Evolutionary conservation across 2,888 invertebrate species (phyloP).

Genomic region (Caenorhabditis imperialis): DNA sequence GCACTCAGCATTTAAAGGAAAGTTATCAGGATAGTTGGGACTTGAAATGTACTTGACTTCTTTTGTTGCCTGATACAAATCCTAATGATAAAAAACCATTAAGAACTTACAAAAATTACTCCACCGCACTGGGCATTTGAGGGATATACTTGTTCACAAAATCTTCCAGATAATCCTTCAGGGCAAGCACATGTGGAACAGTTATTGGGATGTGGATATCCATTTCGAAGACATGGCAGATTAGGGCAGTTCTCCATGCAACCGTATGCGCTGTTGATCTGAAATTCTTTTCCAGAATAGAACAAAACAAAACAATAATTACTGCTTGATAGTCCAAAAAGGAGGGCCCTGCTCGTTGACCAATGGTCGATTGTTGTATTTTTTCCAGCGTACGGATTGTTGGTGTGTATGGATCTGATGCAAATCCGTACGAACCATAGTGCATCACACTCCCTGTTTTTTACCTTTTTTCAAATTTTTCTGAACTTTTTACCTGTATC

Average conservation of each 20-base stretch:
- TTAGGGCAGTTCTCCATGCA: constrained; percentile 65
- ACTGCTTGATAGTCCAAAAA: constrained; percentile 77
- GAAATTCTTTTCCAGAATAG: background rate
- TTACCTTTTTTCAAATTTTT: background rate
- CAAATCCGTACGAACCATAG: constrained; percentile 77
- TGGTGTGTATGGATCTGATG: constrained; percentile 72
- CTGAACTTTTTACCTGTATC: constrained; percentile 67
- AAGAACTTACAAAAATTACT: constrained; percentile 62
- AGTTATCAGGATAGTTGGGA: constrained; percentile 69
- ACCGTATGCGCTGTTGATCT: constrained; percentile 76
- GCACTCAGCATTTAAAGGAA: constrained; percentile 68
- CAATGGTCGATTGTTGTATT: constrained; percentile 72
- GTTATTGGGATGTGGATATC: constrained; percentile 76
- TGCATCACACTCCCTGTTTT: constrained; percentile 68
- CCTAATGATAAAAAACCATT: background rate
- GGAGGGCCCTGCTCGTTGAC: constrained; percentile 75
- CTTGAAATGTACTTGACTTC: constrained; percentile 59
- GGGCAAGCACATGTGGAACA: constrained; percentile 75
- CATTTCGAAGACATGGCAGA: constrained; percentile 58
- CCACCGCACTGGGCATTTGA: constrained; percentile 71
- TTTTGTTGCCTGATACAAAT: constrained; percentile 59
- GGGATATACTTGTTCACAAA: constrained; percentile 68
- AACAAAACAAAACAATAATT: background rate
- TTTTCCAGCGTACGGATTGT: constrained; percentile 73
- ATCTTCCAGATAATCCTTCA: constrained; percentile 70